Percentiles rank a stretch among this genome's conserved stretches.
phyloP scores from a whole-genome alignment of 1,140 invertebrate genomes.

The Oscheius sp. region DNA sequence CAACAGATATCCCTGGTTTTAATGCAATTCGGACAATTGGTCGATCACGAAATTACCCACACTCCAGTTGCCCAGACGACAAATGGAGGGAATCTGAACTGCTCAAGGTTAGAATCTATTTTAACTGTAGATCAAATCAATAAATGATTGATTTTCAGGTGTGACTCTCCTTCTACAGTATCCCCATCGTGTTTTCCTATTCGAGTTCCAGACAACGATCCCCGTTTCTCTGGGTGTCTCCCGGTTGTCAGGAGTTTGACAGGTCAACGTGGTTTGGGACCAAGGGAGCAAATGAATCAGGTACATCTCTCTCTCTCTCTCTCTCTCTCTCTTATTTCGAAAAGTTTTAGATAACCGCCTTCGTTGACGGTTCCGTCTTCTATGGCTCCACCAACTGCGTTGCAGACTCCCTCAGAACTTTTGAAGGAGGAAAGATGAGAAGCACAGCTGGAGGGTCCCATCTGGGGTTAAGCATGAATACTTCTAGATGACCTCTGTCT shows the following conservation, averaged over 20 bases:
- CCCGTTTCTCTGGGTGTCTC: conserved; percentile 75
- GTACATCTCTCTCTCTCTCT: conserved; percentile 44
- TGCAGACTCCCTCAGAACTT: conserved; percentile 69
- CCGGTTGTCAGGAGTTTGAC: conserved; percentile 87
- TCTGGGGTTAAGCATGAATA: background rate
- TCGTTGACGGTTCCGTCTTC: conserved; percentile 77
- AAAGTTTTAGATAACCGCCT: conserved; percentile 69
- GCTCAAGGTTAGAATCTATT: conserved; percentile 63
- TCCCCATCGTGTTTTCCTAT: conserved; percentile 67
- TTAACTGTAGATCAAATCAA: background rate
- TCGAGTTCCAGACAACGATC: conserved; percentile 66
- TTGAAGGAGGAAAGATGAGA: conserved; percentile 54
- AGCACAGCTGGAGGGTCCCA: conserved; percentile 45
- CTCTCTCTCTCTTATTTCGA: background rate
- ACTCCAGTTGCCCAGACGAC: conserved; percentile 74
- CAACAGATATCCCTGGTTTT: conserved; percentile 55
- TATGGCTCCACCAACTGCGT: conserved; percentile 78
- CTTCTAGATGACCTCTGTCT: too few species aligned
- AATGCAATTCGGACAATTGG: conserved; percentile 70
- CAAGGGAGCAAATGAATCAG: conserved; percentile 64
- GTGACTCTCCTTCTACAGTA: conserved; percentile 49
- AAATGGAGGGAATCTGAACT: conserved; percentile 10
- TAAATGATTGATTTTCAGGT: conserved; percentile 33
- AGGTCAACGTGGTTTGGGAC: conserved; percentile 73
- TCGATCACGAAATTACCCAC: conserved; percentile 86